A percentile compares a stretch with the other conserved stretches of the same genome.
Evolutionary conservation across 2,797 vertebrate species (phyloP).

Genomic region (Enteromius treurensis): DNA sequence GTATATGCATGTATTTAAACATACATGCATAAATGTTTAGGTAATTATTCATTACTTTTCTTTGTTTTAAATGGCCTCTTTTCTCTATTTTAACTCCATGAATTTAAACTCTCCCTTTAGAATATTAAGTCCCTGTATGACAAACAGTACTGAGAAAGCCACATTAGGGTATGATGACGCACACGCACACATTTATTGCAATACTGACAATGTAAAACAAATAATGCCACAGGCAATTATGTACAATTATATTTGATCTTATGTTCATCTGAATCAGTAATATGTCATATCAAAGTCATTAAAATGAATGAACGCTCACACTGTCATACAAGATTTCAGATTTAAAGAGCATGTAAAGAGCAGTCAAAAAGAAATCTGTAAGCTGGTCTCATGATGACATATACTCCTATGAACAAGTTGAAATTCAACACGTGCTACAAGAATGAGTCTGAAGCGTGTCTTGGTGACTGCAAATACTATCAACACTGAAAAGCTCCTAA

Average conservation of each 20-base stretch:
- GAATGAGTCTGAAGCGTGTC: neutral
- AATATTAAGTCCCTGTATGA: neutral
- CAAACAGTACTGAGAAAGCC: neutral
- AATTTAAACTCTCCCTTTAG: neutral
- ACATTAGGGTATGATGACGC: neutral
- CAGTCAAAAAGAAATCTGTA: conserved; percentile 63
- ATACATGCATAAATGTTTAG: neutral
- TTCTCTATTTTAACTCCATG: neutral
- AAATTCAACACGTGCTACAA: conserved; percentile 9
- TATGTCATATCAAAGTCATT: conserved; percentile 7
- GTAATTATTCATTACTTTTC: neutral
- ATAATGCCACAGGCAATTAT: neutral
- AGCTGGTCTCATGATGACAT: conserved; percentile 65
- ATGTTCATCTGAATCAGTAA: conserved; percentile 18
- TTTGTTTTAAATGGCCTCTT: neutral
- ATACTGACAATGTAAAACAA: neutral
- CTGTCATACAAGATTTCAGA: conserved; percentile 21
- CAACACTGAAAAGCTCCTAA: neutral
- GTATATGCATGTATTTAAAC: neutral
- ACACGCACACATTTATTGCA: neutral
- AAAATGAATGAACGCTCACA: neutral
- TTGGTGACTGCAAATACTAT: neutral
- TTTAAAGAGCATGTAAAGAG: neutral
- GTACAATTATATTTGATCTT: conserved; percentile 2
- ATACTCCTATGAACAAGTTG: conserved; percentile 12